Evolutionary conservation across 2,113 vertebrate species (phyloP), one percentile per base, ranked within the genome.

Genomic region (Orthonyx spaldingii): DNA sequence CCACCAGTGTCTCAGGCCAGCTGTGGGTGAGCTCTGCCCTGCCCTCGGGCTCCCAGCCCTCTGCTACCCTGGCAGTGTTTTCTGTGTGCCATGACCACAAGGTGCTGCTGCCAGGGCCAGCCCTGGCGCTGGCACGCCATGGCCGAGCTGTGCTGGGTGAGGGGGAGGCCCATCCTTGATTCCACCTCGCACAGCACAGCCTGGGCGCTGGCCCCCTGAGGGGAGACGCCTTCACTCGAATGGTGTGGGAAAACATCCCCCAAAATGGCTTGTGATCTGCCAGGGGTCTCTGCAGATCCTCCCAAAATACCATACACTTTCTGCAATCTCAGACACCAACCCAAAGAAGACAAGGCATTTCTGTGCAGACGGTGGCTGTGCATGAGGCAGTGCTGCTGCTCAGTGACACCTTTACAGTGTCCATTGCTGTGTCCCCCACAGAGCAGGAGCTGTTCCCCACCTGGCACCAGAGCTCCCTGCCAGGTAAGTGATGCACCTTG

Each of bases 201-300:
- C 59, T 18, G 19, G 8, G 72, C 0, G 0, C 39, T 5, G n/a
- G 8, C 9, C 10, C 56, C 6, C 50, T 19, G 42, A 46, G 39
- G n/a, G 76, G 41, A 56, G 13, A 33, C 0, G 2, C 7, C 33
- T 83, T 50, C 16, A 1, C 39, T 26, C 0, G 0, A 33, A 16
- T 30, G 0, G 0, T 7, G 16, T 13, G 28, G 66, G 49, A 11
- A 80, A 60, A 32, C 30, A 37, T 74, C n/a, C 6, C 32, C 42
- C 35, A 39, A n/a, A 64, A 50, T 10, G 22, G 11, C 26, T 33
- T 5, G 2, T 57, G n/a, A 9, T 30, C 32, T 69, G 55, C 13
- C n/a, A 17, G 12, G 9, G 32, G 6, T 26, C 37, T 63, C 41
- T 63, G 23, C 49, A 60, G 56, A 33, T 32, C 44, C 13, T 66